A percentile compares a stretch with the other conserved stretches of the same genome.
Evolutionary conservation across 2,113 vertebrate species (phyloP).

Genomic region (western clawed frog (Xenopus tropicalis)): UCB_Xtro_10.0 CM004450.2:114168001-114168500

Average conservation of each 20-base stretch:
- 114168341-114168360: too few relatives aligned
- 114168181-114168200: background rate
- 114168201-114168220: background rate
- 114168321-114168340: background rate
- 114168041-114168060: background rate
- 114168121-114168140: constrained; percentile 27
- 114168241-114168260: background rate
- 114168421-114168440: too few relatives aligned
- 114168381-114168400: too few relatives aligned
- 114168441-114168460: too few relatives aligned
- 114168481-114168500: too few relatives aligned
- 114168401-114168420: too few relatives aligned
- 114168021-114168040: constrained; percentile 13
- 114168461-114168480: too few relatives aligned
- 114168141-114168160: constrained; percentile 20
- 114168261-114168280: background rate
- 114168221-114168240: background rate
- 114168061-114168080: too few relatives aligned
- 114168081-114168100: background rate
- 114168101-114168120: constrained; percentile 11
- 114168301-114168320: background rate
- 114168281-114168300: background rate
- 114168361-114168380: too few relatives aligned
- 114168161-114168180: constrained; percentile 31
- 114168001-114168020: constrained; percentile 20